Evolutionary conservation across 2,113 vertebrate genomes (phyloP), one percentile per base, ranked within the genome.

Genomic region (Stercorarius parasiticus): DNA sequence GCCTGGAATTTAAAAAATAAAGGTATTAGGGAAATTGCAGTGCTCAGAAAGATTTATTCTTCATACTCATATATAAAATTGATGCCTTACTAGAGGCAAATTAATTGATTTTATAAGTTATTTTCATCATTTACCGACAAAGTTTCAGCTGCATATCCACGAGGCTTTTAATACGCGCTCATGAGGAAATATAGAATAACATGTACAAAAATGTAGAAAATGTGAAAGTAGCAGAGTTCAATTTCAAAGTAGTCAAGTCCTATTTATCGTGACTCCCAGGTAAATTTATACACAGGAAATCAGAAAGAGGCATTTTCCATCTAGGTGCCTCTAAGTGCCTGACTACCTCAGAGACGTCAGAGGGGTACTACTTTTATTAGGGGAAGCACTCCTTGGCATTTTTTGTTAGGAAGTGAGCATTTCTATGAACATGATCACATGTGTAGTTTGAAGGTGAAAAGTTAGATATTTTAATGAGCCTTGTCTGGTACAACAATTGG

Each of bases 101-200:
- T 87, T 89, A 96, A 91, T 96, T 86, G 79, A 93, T 94, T 95
- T 87, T 89, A 66, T 89, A 78, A 93, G 45, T 85, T 92, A 79
- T 87, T 94, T 89, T 89, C 78, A 72, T 49, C 36, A 70, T 91
- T 91, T 88, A 53, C 36, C 0, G 0, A 34, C 45, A 72, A 82
- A 70, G 23, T 84, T 94, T 84, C 72, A 82, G 45, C 8, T 40
- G 15, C 29, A 34, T 92, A 62, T 92, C 59, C 64, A 86, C 64
- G 6, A 50, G 84, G 40, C 3, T 79, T 95, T 92, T 84, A 92
- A 43, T 73, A 74, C 53, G 34, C 55, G 52, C 20, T 64, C 52
- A 71, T 67, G 77, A 87, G 53, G 61, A 95, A 89, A 76, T 61
- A 61, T 3, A 64, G n/a, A 74, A 40, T 9, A 64, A 3, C 9